Evolutionary conservation across 1,140 invertebrate genomes (phyloP).

Genomic region (Notospermus geniculatus): DNA sequence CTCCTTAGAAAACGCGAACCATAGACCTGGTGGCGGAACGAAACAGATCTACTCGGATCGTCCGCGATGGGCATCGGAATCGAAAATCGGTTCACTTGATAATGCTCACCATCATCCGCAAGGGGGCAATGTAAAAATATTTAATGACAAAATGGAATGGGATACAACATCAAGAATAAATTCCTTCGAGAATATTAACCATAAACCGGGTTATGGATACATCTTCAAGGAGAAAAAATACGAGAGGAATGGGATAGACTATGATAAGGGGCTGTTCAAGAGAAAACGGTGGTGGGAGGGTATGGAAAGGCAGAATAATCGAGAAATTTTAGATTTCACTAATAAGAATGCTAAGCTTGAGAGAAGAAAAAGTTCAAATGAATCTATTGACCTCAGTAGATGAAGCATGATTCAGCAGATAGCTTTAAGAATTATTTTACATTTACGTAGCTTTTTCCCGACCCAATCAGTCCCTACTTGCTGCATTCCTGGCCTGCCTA

Average conservation of each 20-base stretch:
- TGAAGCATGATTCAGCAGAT: too few species aligned
- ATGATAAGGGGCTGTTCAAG: neutral
- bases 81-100: constrained; percentile 55
- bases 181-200: constrained; percentile 31
- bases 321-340: neutral
- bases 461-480: too few species aligned
- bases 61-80: constrained; percentile 80
- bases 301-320: neutral
- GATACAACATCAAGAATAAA: constrained; percentile 40
- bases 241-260: neutral
- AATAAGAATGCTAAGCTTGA: too few species aligned
- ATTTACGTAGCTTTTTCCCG: too few species aligned
- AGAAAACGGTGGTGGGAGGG: constrained; percentile 3
- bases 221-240: constrained; percentile 8
- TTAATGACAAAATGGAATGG: constrained; percentile 35
- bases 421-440: too few species aligned
- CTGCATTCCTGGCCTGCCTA: too few species aligned
- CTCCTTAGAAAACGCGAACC: constrained; percentile 15
- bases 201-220: neutral
- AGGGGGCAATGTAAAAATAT: constrained; percentile 40
- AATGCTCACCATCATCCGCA: constrained; percentile 38
- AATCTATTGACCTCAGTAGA: too few species aligned
- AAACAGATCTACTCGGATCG: constrained; percentile 84
- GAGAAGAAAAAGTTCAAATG: too few species aligned
- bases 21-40: constrained; percentile 54